Conservation (phyloP, 1,140 invertebrate genomes). For the Trichomalopsis sarcophagae region DNA sequence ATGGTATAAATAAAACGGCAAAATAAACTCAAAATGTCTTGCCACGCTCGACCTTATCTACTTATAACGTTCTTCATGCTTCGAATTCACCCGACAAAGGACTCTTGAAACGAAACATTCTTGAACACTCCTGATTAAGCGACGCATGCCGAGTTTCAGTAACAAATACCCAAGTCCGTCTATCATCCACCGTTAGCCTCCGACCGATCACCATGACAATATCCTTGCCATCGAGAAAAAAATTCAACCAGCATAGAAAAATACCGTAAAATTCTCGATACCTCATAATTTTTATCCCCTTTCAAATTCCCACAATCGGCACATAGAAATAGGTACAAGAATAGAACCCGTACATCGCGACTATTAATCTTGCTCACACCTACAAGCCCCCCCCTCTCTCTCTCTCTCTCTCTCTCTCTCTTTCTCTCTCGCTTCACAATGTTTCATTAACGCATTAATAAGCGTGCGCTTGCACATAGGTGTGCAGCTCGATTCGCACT, state of each 20-base stretch:
- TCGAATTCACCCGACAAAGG: no score
- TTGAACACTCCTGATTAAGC: no score
- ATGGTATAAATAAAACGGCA: no score
- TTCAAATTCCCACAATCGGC: background rate
- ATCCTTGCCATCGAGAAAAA: background rate
- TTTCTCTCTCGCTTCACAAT: slow-evolving; percentile 22
- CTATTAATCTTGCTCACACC: slow-evolving; percentile 48
- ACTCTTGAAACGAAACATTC: no score
- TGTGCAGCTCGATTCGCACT: background rate
- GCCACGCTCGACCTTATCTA: background rate
- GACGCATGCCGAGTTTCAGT: no score
- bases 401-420: background rate
- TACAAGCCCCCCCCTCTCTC: slow-evolving; percentile 7
- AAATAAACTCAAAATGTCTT: background rate
- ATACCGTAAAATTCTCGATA: background rate
- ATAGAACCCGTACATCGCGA: slow-evolving; percentile 12
- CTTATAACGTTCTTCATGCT: background rate
- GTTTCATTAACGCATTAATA: slow-evolving; percentile 49
- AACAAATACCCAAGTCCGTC: no score
- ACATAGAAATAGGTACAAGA: background rate
- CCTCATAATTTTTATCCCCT: background rate
- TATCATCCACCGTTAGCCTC: background rate
- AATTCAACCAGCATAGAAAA: background rate
- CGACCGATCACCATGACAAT: background rate
- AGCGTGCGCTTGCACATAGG: background rate